A percentile compares a stretch with the other conserved stretches of the same genome.
These are phyloP conservation scores for Psilopogon haemacephalus DNA, from an alignment of 2,113 vertebrate genomes.

Conservation along the genomic window DNA sequence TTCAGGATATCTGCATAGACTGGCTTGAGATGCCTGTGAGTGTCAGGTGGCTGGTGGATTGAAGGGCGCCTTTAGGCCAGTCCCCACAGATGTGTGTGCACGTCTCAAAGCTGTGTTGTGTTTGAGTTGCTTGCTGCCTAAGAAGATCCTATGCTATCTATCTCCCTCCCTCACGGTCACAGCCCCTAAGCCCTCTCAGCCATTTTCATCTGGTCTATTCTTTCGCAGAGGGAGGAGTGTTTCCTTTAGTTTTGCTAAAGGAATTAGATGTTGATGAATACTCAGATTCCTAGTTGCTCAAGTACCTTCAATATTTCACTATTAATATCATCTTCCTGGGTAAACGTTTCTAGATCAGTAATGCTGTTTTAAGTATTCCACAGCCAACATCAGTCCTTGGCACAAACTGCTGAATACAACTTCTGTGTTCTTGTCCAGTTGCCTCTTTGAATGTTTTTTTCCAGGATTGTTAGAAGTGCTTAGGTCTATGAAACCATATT, in stretches of 20 bases:
- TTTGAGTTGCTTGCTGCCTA: fast-evolving
- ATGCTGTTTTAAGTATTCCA: background rate
- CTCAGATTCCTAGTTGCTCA: background rate
- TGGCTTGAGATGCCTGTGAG: background rate
- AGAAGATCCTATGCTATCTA: fast-evolving
- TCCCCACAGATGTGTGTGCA: fast-evolving
- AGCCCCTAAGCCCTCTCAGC: background rate
- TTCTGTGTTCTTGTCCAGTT: background rate
- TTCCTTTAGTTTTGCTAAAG: background rate
- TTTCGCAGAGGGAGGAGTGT: background rate
- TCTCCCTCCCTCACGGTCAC: background rate
- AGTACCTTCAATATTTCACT: background rate
- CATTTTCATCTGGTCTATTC: background rate
- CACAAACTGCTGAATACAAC: background rate
- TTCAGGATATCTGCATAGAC: background rate
- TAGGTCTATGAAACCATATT: background rate
- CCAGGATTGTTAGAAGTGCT: background rate
- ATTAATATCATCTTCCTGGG: background rate
- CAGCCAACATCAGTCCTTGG: background rate
- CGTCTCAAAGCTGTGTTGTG: fast-evolving
- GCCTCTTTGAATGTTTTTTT: background rate
- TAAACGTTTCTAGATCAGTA: background rate
- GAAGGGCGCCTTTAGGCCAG: too few species aligned
- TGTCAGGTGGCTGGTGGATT: fast-evolving
- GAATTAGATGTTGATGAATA: background rate